phyloP scores from a whole-genome alignment of 2,113 vertebrate species.

The Chelonoidis abingdonii region DNA sequence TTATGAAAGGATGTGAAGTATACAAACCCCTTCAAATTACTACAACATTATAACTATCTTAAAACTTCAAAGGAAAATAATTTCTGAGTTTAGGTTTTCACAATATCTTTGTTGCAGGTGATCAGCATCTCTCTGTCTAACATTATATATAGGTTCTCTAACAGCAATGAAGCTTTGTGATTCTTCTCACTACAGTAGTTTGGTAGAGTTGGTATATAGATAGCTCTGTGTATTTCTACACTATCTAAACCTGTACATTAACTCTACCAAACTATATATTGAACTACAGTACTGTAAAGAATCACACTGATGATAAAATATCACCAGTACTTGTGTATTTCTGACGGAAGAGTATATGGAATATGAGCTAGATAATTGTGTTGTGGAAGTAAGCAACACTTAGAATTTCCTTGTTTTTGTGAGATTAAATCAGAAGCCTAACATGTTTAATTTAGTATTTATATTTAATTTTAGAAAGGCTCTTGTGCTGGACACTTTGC shows the following conservation, averaged over 20 bases:
- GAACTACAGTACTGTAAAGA: not conserved
- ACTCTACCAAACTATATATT: not conserved
- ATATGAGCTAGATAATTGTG: not conserved
- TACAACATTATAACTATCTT: not conserved
- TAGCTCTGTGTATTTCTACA: not conserved
- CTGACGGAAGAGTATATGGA: not conserved
- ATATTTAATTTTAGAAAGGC: not conserved
- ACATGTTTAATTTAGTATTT: not conserved
- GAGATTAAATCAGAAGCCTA: not conserved
- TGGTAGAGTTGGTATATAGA: not conserved
- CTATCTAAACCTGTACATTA: not conserved
- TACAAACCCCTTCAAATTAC: rapidly evolving
- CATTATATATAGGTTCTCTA: not conserved
- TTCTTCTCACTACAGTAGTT: not conserved
- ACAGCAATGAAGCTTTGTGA: not conserved
- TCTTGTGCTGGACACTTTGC: not conserved
- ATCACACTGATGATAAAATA: not conserved
- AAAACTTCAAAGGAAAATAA: rapidly evolving
- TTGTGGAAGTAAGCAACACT: not conserved
- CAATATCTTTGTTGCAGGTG: not conserved
- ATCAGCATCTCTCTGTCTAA: not conserved
- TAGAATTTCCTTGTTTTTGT: not conserved
- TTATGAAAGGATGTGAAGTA: not conserved
- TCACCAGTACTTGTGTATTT: rapidly evolving
- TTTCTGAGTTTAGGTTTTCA: not conserved